Conservation (phyloP, 1,140 invertebrate genomes). For the Drosophila sturtevanti region DNA sequence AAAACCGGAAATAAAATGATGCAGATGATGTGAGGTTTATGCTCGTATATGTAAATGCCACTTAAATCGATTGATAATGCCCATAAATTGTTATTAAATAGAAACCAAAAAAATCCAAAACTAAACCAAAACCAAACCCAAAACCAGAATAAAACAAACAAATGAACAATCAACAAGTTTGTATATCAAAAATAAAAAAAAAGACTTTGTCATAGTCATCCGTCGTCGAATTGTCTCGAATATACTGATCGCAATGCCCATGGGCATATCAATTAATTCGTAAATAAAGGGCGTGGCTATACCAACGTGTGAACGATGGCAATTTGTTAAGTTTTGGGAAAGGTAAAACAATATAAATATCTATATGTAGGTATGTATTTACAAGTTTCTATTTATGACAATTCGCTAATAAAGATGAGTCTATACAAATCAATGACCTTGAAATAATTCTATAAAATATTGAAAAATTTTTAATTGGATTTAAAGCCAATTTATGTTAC, state of each 20-base stretch:
- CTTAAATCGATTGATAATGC: neutral
- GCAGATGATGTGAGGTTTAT: neutral
- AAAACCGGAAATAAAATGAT: conserved; percentile 3
- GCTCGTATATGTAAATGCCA: conserved; percentile 2
- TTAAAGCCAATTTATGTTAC: too few relatives aligned
- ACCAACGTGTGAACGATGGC: neutral
- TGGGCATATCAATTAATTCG: conserved; percentile 11
- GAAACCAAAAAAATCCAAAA: neutral
- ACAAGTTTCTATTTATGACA: neutral
- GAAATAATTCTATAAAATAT: too few relatives aligned
- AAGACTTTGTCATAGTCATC: neutral
- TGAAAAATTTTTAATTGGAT: too few relatives aligned
- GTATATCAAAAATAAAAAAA: neutral
- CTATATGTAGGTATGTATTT: too few relatives aligned
- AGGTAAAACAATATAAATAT: conserved; percentile 2
- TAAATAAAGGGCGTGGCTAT: conserved; percentile 4
- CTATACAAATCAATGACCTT: neutral
- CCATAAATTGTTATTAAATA: conserved; percentile 1
- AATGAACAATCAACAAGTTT: neutral
- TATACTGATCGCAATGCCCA: neutral
- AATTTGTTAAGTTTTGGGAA: neutral
- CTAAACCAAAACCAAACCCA: neutral
- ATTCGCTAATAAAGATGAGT: neutral
- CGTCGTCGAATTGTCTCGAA: neutral
- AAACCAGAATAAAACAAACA: neutral